phyloP scores from a whole-genome alignment of 2,888 invertebrate species.

The Blastobasis lacticolella region DNA sequence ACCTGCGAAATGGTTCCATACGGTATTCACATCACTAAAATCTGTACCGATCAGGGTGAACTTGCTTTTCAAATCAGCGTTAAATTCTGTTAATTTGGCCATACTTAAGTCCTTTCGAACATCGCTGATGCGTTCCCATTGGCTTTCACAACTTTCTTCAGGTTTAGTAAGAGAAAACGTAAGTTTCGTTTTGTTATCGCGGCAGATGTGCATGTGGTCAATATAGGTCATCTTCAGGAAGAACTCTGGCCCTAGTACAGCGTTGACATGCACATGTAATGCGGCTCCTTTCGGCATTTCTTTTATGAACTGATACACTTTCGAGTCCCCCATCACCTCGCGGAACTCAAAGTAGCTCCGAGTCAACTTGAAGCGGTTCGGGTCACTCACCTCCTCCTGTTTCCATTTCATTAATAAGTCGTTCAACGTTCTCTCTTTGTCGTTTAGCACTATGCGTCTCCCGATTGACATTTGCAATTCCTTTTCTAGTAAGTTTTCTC shows the following conservation, averaged over 20 bases:
- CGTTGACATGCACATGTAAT: constrained; percentile 80
- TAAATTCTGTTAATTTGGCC: constrained; percentile 38
- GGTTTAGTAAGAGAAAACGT: constrained; percentile 39
- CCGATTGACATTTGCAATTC: constrained; percentile 69
- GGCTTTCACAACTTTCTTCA: constrained; percentile 22
- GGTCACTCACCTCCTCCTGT: constrained; percentile 67
- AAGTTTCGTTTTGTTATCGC: constrained; percentile 24
- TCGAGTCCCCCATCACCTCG: constrained; percentile 72
- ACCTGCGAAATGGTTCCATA: constrained; percentile 74
- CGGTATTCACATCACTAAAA: constrained; percentile 71
- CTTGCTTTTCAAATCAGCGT: constrained; percentile 62
- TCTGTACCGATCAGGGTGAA: constrained; percentile 69
- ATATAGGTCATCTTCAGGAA: constrained; percentile 77
- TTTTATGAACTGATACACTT: constrained; percentile 78
- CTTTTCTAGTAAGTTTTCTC: constrained; percentile 56
- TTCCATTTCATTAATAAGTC: constrained; percentile 75
- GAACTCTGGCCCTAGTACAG: constrained; percentile 75
- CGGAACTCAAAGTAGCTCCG: constrained; percentile 78
- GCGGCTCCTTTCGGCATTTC: constrained; percentile 84
- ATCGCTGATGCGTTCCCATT: constrained; percentile 65
- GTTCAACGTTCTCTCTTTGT: constrained; percentile 69
- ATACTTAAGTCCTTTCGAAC: constrained; percentile 54
- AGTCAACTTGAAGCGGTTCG: constrained; percentile 76
- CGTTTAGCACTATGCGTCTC: constrained; percentile 56
- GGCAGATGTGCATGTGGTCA: constrained; percentile 74